A percentile compares a stretch with the other conserved stretches of the same genome.
phyloP scores from a whole-genome alignment of 2,113 vertebrate species.

The Shinisaurus crocodilurus region DNA sequence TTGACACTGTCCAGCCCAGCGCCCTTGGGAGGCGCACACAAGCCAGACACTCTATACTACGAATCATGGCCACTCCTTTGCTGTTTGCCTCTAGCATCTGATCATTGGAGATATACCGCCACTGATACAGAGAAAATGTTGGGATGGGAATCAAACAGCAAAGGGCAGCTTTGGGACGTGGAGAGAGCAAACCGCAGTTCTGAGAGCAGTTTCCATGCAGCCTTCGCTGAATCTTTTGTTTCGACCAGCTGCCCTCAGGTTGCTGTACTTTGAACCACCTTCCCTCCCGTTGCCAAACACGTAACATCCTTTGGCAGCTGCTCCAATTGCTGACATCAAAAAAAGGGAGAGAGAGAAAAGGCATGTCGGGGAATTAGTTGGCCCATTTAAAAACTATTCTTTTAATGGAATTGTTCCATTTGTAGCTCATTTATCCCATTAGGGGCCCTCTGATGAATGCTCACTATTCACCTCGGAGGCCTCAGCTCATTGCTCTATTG shows the following conservation, averaged over 20 bases:
- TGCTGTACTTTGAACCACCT: neutral
- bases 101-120: neutral
- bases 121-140: neutral
- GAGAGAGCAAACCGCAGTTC: neutral
- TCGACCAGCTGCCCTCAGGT: neutral
- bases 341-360: neutral
- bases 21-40: neutral
- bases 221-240: neutral
- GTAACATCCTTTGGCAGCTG: neutral
- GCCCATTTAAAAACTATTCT: slow-evolving; percentile 1
- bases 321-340: neutral
- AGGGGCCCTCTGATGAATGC: slow-evolving; percentile 5
- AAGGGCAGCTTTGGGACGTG: neutral
- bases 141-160: neutral
- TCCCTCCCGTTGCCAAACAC: neutral
- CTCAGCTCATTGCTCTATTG: slow-evolving; percentile 24
- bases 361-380: slow-evolving; percentile 13
- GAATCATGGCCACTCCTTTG: neutral
- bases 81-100: neutral
- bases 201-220: neutral
- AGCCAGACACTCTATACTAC: neutral
- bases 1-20: neutral
- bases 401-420: slow-evolving; percentile 1
- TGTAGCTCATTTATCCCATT: slow-evolving; percentile 43
- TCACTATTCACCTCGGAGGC: slow-evolving; percentile 24